These are phyloP conservation scores for Syrista parreyssii DNA, from an alignment of 2,888 invertebrate genomes.

Conservation along the genomic window DNA sequence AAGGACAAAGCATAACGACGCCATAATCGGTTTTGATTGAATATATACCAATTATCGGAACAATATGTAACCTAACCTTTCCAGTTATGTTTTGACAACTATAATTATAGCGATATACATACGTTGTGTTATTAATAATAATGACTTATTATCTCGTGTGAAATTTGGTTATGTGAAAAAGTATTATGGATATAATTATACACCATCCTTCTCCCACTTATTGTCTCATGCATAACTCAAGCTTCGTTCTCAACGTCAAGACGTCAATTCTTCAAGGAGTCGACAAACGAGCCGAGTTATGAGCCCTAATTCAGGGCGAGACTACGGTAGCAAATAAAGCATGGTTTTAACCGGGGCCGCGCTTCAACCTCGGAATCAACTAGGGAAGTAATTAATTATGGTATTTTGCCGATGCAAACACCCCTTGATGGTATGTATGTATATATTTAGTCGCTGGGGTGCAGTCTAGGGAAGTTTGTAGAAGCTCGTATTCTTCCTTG, in stretches of 20 bases:
- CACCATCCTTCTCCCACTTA: background rate
- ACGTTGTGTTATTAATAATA: background rate
- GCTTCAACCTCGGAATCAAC: constrained; percentile 9
- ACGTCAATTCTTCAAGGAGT: background rate
- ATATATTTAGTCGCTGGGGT: background rate
- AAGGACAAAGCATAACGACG: constrained; percentile 32
- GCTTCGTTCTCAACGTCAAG: background rate
- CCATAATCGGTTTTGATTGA: constrained; percentile 30
- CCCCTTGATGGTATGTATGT: background rate
- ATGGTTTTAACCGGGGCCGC: constrained; percentile 25
- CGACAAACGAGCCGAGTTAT: constrained; percentile 7
- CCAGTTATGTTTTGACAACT: background rate
- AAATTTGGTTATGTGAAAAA: background rate
- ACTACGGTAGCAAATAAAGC: constrained; percentile 25
- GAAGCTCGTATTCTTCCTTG: background rate
- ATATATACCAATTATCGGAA: constrained; percentile 33
- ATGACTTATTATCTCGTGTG: background rate
- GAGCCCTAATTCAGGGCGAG: background rate
- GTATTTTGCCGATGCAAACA: constrained; percentile 8
- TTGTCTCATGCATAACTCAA: background rate
- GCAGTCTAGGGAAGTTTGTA: constrained; percentile 2
- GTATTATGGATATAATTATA: background rate
- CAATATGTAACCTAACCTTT: background rate
- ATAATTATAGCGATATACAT: background rate
- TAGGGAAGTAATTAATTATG: constrained; percentile 33